A percentile compares a stretch with the other conserved stretches of the same genome.
These are phyloP conservation scores for Phymorhynchus buccinoides DNA, from an alignment of 1,140 invertebrate species.

Conservation along the genomic window DNA sequence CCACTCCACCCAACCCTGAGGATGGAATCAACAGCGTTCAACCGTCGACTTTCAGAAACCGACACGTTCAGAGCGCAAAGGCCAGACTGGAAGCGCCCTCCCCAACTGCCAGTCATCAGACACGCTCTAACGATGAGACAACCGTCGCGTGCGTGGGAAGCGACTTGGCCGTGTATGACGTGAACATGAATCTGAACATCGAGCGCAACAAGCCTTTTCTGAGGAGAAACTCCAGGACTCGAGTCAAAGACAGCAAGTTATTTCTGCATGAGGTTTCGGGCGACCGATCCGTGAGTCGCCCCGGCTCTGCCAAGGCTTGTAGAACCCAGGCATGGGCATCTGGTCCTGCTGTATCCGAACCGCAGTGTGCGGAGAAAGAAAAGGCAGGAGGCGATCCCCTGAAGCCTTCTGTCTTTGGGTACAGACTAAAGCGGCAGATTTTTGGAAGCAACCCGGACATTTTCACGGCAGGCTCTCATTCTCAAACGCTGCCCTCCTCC, in stretches of 20 bases:
- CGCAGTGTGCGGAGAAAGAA: constrained; percentile 32
- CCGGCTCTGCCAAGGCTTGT: constrained; percentile 46
- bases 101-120: not conserved
- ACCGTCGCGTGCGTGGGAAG: not conserved
- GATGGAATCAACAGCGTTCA: not conserved
- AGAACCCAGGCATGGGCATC: not conserved
- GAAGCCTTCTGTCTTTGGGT: constrained; percentile 58
- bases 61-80: constrained; percentile 55
- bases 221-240: not conserved
- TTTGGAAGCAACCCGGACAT: constrained; percentile 55
- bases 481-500: too few species aligned
- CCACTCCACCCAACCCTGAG: not conserved
- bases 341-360: constrained; percentile 18
- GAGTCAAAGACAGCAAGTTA: not conserved
- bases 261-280: not conserved
- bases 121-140: not conserved
- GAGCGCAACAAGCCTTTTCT: constrained; percentile 11
- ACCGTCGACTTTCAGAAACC: not conserved
- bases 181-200: constrained; percentile 35
- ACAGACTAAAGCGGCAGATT: constrained; percentile 53
- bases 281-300: constrained; percentile 32
- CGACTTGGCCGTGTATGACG: constrained; percentile 33
- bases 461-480: constrained; percentile 15
- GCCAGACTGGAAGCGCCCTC: constrained; percentile 39
- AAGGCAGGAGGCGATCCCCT: constrained; percentile 35